Percentiles rank a stretch among this genome's conserved stretches.
These are phyloP conservation scores for Selene dorsalis DNA, from an alignment of 2,797 vertebrate genomes.

Conservation along the genomic window DNA sequence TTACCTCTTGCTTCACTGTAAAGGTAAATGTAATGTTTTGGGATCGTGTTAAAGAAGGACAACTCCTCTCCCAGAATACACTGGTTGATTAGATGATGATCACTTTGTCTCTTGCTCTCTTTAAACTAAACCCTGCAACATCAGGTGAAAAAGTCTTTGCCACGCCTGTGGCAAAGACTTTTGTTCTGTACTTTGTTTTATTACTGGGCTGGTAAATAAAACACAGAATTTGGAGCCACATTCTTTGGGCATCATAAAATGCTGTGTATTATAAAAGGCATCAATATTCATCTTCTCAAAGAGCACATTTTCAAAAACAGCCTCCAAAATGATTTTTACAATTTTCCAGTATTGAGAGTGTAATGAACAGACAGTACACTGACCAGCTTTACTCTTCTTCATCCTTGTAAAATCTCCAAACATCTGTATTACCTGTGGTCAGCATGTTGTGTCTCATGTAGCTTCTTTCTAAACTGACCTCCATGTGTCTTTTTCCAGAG, in stretches of 20 bases:
- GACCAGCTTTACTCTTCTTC: background rate
- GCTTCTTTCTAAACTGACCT: background rate
- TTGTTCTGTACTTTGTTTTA: background rate
- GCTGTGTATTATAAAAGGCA: background rate
- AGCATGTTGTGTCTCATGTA: background rate
- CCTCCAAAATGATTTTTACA: background rate
- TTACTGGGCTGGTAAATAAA: background rate
- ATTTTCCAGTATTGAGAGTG: background rate
- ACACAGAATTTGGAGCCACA: background rate
- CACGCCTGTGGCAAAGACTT: background rate
- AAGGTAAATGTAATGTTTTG: background rate
- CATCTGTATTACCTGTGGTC: background rate
- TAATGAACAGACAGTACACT: background rate
- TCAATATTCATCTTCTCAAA: background rate
- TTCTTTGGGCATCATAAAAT: background rate
- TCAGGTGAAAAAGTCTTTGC: background rate
- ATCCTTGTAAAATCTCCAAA: background rate
- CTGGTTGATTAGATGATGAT: background rate
- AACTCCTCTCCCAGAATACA: background rate
- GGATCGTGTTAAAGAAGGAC: background rate
- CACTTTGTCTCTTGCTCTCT: background rate
- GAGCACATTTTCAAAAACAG: background rate
- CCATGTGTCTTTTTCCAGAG: constrained; percentile 80
- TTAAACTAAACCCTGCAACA: background rate
- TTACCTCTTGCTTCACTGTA: background rate